Percentiles rank a stretch among this genome's conserved stretches.
These are phyloP conservation scores for Synanthedon vespiformis DNA, from an alignment of 2,888 invertebrate genomes.

Conservation along the genomic window DNA sequence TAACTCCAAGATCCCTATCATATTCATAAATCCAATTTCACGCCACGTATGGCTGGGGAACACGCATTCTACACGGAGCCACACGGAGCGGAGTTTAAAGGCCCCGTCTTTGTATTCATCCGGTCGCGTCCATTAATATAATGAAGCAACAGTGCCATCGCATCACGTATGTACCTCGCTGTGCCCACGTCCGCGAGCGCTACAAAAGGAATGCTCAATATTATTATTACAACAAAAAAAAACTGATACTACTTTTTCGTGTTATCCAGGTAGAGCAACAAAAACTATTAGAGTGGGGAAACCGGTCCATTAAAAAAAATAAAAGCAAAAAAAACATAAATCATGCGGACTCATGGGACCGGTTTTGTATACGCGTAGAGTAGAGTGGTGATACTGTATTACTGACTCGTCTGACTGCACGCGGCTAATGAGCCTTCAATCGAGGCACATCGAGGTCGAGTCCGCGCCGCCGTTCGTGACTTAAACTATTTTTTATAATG, in stretches of 20 bases:
- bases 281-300: conserved; percentile 37
- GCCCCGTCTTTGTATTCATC: conserved; percentile 62
- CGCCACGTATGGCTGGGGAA: conserved; percentile 34
- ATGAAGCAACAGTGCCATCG: conserved; percentile 59
- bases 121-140: conserved; percentile 63
- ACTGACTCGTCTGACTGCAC: conserved; percentile 30
- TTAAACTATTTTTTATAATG: background rate
- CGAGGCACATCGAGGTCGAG: conserved; percentile 64
- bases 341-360: conserved; percentile 62
- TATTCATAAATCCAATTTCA: conserved; percentile 41
- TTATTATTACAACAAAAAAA: conserved; percentile 63
- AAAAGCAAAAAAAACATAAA: conserved; percentile 53
- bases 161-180: conserved; percentile 47
- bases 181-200: conserved; percentile 59
- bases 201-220: conserved; percentile 63
- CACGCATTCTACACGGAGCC: conserved; percentile 43
- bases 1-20: conserved; percentile 18
- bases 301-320: conserved; percentile 53
- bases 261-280: conserved; percentile 61
- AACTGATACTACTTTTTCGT: conserved; percentile 53
- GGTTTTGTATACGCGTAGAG: conserved; percentile 27
- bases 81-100: conserved; percentile 54
- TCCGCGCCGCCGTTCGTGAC: conserved; percentile 2
- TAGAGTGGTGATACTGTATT: too few species aligned
- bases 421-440: conserved; percentile 63